Percentiles rank a stretch among this genome's conserved stretches.
Evolutionary conservation across 2,113 vertebrate genomes (phyloP).

Genomic region (Caranx ignobilis): DNA sequence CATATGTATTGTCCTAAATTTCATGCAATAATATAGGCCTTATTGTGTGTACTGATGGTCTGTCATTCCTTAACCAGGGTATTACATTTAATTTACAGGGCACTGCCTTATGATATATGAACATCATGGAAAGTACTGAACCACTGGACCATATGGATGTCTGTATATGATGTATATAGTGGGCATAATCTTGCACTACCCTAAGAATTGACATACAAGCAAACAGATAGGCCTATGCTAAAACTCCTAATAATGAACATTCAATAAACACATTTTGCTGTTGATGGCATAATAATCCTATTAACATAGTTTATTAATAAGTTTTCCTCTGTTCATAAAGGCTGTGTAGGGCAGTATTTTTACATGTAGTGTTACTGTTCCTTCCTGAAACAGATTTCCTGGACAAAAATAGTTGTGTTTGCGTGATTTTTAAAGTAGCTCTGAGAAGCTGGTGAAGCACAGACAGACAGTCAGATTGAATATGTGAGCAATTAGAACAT

Average conservation of each 20-base stretch:
- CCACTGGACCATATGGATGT: neutral
- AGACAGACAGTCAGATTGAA: slow-evolving; percentile 45
- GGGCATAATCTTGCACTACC: neutral
- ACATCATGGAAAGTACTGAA: neutral
- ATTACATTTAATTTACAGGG: too few species aligned
- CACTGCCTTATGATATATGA: too few species aligned
- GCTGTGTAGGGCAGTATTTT: neutral
- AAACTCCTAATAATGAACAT: neutral
- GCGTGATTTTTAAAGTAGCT: slow-evolving; percentile 3
- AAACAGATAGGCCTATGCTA: too few species aligned
- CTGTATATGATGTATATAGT: neutral
- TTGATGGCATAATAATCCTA: neutral
- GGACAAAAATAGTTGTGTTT: slow-evolving; percentile 1
- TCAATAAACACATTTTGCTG: neutral
- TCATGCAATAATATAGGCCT: too few species aligned
- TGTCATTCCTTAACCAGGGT: too few species aligned
- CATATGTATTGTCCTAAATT: too few species aligned
- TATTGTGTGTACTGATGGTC: too few species aligned
- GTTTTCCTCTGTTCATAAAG: neutral
- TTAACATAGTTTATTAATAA: neutral
- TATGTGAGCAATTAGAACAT: slow-evolving; percentile 46
- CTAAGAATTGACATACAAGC: too few species aligned
- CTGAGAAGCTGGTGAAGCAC: neutral
- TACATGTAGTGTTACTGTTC: slow-evolving; percentile 10
- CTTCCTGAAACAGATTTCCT: slow-evolving; percentile 28